These are phyloP conservation scores for Apoda limacodes DNA, from an alignment of 2,888 invertebrate species.

Conservation along the genomic window DNA sequence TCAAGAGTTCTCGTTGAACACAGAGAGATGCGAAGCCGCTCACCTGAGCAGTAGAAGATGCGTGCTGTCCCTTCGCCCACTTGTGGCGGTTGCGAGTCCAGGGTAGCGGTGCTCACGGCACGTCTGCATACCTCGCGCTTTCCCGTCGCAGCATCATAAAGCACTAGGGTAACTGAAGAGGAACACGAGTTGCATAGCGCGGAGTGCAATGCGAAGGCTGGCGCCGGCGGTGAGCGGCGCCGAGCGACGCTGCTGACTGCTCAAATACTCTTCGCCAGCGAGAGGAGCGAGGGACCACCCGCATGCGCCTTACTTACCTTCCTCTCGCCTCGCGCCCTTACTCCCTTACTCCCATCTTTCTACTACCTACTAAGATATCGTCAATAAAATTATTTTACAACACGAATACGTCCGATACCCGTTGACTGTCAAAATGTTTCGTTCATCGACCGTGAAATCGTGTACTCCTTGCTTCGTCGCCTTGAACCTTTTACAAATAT, in stretches of 20 bases:
- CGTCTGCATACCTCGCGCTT: conserved; percentile 64
- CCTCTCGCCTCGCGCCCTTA: conserved; percentile 22
- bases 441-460: conserved; percentile 30
- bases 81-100: conserved; percentile 51
- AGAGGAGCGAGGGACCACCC: conserved; percentile 49
- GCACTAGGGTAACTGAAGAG: conserved; percentile 58
- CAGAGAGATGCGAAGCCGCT: conserved; percentile 50
- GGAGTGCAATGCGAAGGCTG: conserved; percentile 22
- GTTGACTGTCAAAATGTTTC: conserved; percentile 40
- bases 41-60: conserved; percentile 57
- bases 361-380: conserved; percentile 62
- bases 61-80: conserved; percentile 57
- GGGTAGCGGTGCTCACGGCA: conserved; percentile 50
- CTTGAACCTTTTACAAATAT: no score
- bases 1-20: conserved; percentile 44
- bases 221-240: conserved; percentile 30
- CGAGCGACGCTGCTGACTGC: conserved; percentile 45
- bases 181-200: conserved; percentile 53
- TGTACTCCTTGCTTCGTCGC: no score
- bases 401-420: conserved; percentile 45
- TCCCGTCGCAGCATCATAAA: conserved; percentile 66
- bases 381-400: conserved; percentile 66
- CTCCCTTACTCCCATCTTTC: conserved; percentile 55
- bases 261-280: conserved; percentile 15
- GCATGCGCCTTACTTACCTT: conserved; percentile 38